Evolutionary conservation across 2,888 invertebrate genomes (phyloP).

Genomic region (Dermolepida albohirtum): DNA sequence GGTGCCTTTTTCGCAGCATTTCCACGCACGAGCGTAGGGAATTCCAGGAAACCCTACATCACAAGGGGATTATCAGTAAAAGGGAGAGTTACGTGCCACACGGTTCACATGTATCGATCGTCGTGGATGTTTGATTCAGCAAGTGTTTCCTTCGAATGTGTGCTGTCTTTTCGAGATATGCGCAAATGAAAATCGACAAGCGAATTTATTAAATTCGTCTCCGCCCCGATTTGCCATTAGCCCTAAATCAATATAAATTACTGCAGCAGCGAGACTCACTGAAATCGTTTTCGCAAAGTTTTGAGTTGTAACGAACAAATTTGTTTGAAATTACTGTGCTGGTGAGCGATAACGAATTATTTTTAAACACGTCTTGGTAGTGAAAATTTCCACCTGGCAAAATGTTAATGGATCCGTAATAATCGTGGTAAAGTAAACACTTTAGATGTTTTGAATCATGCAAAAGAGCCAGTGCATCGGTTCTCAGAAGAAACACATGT

Average conservation of each 20-base stretch:
- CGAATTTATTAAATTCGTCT: neutral
- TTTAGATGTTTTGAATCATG: neutral
- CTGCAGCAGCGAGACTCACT: no score
- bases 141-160: neutral
- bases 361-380: slow-evolving; percentile 7
- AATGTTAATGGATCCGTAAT: slow-evolving; percentile 15
- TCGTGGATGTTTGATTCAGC: neutral
- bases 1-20: slow-evolving; percentile 6
- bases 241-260: neutral
- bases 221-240: neutral
- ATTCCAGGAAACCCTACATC: slow-evolving; percentile 30
- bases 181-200: slow-evolving; percentile 5
- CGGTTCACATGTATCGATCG: slow-evolving; percentile 10
- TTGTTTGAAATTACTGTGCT: neutral
- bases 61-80: slow-evolving; percentile 27
- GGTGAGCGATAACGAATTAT: neutral
- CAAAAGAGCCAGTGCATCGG: no score
- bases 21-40: slow-evolving; percentile 1
- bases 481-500: no score
- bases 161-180: neutral
- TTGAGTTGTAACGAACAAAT: no score
- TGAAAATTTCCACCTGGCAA: neutral
- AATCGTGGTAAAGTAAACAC: slow-evolving; percentile 7
- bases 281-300: no score
- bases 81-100: slow-evolving; percentile 27